These are phyloP conservation scores for Neoseiulus cucumeris DNA, from an alignment of 1,140 invertebrate genomes.

Conservation along the genomic window DNA sequence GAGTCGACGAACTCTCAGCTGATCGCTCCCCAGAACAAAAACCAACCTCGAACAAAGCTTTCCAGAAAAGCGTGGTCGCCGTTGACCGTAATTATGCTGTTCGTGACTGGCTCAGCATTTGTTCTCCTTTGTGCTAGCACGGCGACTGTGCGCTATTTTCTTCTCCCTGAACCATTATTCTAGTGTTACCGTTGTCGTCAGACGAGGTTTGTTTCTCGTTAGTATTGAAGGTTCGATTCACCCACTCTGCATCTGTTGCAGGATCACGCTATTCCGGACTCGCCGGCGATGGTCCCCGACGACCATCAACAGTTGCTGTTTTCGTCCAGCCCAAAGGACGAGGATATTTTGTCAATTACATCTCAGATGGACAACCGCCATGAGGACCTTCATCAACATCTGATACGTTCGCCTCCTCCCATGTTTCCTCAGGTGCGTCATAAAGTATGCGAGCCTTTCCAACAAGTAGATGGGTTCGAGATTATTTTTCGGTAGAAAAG, in stretches of 20 bases:
- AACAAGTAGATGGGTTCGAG: too few relatives aligned
- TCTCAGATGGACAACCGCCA: constrained; percentile 9
- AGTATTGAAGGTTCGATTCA: too few relatives aligned
- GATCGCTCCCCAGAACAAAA: neutral
- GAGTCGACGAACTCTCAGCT: too few relatives aligned
- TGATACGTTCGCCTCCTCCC: constrained; percentile 56
- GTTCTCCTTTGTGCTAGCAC: too few relatives aligned
- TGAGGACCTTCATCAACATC: constrained; percentile 47
- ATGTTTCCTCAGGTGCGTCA: constrained; percentile 18
- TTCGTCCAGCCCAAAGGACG: constrained; percentile 1
- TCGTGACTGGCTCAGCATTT: too few relatives aligned
- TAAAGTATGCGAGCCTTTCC: too few relatives aligned
- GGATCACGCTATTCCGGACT: constrained; percentile 1
- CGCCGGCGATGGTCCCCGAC: neutral
- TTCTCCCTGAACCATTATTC: too few relatives aligned
- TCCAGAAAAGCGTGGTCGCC: neutral
- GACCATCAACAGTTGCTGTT: constrained; percentile 7
- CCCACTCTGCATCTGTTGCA: neutral
- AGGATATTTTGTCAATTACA: neutral
- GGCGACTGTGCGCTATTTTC: too few relatives aligned
- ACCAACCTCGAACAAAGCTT: neutral
- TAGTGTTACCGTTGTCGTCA: too few relatives aligned
- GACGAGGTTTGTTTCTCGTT: too few relatives aligned
- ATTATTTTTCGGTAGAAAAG: too few relatives aligned
- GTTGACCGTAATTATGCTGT: too few relatives aligned